Evolutionary conservation across 92 coral and sea anemone genomes (phyloP).

Genomic region (Pocillopora meandrina): DNA sequence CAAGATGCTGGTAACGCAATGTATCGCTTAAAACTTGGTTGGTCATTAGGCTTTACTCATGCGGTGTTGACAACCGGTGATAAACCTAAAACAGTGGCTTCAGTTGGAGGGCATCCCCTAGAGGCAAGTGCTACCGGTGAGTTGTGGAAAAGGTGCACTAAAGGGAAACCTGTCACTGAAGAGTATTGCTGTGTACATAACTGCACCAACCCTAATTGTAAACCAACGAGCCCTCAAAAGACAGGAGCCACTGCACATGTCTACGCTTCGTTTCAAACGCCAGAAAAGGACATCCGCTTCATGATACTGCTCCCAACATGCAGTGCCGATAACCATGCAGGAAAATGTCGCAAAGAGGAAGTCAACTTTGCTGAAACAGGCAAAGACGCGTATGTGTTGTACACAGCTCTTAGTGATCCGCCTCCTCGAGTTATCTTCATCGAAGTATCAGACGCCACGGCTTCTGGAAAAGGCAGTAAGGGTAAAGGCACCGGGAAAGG

Average conservation of each 20-base stretch:
- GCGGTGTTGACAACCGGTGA: slow-evolving; percentile 16
- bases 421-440: slow-evolving; percentile 12
- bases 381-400: background rate
- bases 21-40: background rate
- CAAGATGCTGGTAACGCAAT: background rate
- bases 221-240: background rate
- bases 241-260: slow-evolving; percentile 15
- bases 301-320: slow-evolving; percentile 19
- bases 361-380: background rate
- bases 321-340: background rate
- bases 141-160: background rate
- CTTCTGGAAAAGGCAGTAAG: background rate
- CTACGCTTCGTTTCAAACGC: background rate
- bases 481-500: slow-evolving; percentile 14
- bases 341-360: background rate
- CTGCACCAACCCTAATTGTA: background rate
- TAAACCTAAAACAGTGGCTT: background rate
- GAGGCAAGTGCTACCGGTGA: slow-evolving; percentile 1
- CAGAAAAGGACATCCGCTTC: background rate
- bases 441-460: background rate
- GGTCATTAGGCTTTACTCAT: background rate
- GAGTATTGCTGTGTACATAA: slow-evolving; percentile 7
- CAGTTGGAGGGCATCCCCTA: background rate
- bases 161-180: background rate
- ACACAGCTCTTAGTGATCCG: background rate